Base-by-base conservation (phyloP, 2,888 invertebrate genomes). In the Idaea straminata region DNA sequence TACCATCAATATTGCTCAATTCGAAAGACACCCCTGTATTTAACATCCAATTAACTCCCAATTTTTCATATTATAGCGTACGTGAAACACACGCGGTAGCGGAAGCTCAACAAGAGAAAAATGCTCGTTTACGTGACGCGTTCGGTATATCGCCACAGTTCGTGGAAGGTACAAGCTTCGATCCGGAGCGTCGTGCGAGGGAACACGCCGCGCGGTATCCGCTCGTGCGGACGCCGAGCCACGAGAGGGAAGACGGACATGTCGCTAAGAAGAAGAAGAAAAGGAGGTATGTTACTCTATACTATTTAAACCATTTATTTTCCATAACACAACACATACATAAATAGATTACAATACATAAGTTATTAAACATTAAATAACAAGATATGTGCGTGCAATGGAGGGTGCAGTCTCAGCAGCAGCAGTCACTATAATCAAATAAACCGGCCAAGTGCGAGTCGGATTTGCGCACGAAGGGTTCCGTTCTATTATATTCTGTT, bases 71-170 rank as follows among this genome's bases (percentile, higher is more conserved):
- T 47, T 47, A 59, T 92, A 98, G 98, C 90, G 98, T 98, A 70
- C 97, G 97, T 70, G 99, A 98, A 85, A 98, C 98, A 61, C 99
- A 99, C 93, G 98, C 98, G 88, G 95, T 98, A 72, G 99, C 99
- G 0, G 98, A 98, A 87, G 98, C 99, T 35, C 98, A 98, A 86
- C 97, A 97, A 82, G 97, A 98, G 88, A 99, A 99, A 91, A 99
- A 99, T 94, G 97, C 97, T 3, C 95, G 96, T 66, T 93, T 99
- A 69, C 95, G 98, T 64, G 97, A 98, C 85, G 99, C 99, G 5
- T 99, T 99, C 87, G 98, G 99, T 66, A 98, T 99, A 76, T 96
- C 97, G 36, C 97, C 98, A 77, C 96, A 95, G 81, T 99, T 98
- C 92, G 97, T 98, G 65, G 98, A 98, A 87, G 99, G 99, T 72